Percentiles rank a stretch among this genome's conserved stretches.
Conservation (phyloP, 2,113 vertebrate species). For the Melanerpes formicivorus region DNA sequence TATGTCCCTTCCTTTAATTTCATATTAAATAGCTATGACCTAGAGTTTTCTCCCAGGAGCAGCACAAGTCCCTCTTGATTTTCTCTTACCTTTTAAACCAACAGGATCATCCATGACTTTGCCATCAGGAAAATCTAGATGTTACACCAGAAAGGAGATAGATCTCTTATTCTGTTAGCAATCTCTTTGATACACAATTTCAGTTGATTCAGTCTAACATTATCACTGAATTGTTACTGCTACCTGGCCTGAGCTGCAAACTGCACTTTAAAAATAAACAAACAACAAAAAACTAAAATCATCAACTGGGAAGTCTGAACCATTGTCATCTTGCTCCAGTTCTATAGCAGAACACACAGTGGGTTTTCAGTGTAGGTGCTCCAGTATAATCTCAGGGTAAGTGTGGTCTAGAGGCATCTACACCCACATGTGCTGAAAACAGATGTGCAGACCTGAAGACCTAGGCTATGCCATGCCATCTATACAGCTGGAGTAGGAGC, state of each 20-base stretch:
- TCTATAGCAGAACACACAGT: not conserved
- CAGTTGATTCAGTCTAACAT: not conserved
- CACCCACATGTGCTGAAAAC: not conserved
- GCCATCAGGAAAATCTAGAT: not conserved
- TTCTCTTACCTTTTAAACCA: not conserved
- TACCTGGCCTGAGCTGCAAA: not conserved
- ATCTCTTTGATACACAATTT: not conserved
- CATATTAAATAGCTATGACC: not conserved
- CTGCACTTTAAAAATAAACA: not conserved
- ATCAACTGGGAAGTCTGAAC: not conserved
- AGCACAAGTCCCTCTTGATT: not conserved
- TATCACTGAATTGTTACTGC: not conserved
- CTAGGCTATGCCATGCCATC: not conserved
- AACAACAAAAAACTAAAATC: not conserved
- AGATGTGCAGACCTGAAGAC: not conserved
- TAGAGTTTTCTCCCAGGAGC: not conserved
- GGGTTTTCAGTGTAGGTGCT: not conserved
- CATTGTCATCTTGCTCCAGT: not conserved
- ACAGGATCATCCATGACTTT: not conserved
- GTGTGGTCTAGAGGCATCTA: not conserved
- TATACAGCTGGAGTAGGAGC: not conserved
- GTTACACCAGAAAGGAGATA: not conserved
- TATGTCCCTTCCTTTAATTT: slow-evolving; percentile 26
- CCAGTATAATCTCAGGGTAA: not conserved
- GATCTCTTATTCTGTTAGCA: not conserved